Base-by-base conservation (phyloP, 2,888 invertebrate genomes). In the Epirrita christyi region DNA sequence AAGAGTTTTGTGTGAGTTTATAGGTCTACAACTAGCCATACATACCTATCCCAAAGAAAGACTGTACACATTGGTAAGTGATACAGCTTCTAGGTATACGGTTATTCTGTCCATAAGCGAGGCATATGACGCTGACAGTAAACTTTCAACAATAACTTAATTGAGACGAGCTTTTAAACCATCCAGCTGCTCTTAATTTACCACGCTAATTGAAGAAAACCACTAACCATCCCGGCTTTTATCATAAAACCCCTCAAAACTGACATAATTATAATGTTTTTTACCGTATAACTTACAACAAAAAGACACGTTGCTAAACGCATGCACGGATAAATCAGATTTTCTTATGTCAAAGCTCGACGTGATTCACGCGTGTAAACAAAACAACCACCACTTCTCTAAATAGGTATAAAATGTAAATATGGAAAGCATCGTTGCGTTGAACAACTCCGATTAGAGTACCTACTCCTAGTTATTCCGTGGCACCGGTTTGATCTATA, bases 301-400 rank as follows among this genome's bases (percentile, higher is more conserved):
- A 47, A 45, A 67, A 61, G 51, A 38, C 52, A 61, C 44, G 44
- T 59, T 59, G 62, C 40, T 68, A 64, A 66, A 66, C 44, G 57
- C 64, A 64, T 53, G 60, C 54, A 61, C 58, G 68, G 66, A 72
- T 74, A 73, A 73, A 79, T 74, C 63, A 68, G 65, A 68, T 74
- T 67, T 67, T 61, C 59, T 68, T 59, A 57, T 74, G 80, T 73
- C 67, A 67, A 70, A 71, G 61, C 69, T 60, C 67, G 71, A 76
- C 72, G 78, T 88, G 88, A 88, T 82, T 87, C 88, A 88, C 82
- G 75, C 75, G 4, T 71, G 78, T 81, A 85, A 87, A 86, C 84
- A 86, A 86, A 86, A 85, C 82, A 70, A 80, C 67, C 70, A 72
- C 65, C 70, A 72, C 65, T 65, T 68, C 83, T 84, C 69, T 70